phyloP scores from a whole-genome alignment of 2,113 vertebrate genomes.

The Apaloderma vittatum region DNA sequence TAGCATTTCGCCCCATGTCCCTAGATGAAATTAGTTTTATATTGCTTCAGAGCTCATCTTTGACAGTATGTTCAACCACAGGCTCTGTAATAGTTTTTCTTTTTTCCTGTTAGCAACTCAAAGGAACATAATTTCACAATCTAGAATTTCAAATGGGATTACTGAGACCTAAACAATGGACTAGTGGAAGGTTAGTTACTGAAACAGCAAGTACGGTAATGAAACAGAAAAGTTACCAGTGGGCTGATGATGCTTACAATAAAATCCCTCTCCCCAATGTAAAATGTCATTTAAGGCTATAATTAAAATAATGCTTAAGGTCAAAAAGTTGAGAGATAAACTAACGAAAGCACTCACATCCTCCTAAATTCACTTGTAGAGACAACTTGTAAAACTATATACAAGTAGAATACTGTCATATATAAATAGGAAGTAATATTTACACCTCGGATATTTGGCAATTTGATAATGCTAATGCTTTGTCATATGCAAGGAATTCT shows the following conservation, averaged over 20 bases:
- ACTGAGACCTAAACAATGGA: neutral
- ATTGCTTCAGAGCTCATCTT: constrained; percentile 33
- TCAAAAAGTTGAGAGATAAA: neutral
- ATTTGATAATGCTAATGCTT: neutral
- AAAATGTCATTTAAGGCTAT: neutral
- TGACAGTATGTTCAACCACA: neutral
- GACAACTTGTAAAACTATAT: neutral
- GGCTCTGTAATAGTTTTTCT: neutral
- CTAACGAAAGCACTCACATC: neutral
- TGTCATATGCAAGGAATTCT: neutral
- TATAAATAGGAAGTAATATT: neutral
- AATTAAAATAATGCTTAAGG: neutral
- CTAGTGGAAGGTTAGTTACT: neutral
- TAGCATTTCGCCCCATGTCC: constrained; percentile 16
- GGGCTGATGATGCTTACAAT: neutral
- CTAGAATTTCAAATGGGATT: neutral
- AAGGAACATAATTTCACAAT: neutral
- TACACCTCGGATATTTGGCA: neutral
- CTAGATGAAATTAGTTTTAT: constrained; percentile 27
- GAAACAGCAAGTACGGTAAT: neutral
- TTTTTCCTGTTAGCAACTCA: constrained; percentile 8
- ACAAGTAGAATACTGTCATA: neutral
- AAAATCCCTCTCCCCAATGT: neutral
- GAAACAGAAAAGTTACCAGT: neutral
- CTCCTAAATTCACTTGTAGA: neutral